Evolutionary conservation across 2,113 vertebrate species (phyloP).

Genomic region (Gyps fulvus): DNA sequence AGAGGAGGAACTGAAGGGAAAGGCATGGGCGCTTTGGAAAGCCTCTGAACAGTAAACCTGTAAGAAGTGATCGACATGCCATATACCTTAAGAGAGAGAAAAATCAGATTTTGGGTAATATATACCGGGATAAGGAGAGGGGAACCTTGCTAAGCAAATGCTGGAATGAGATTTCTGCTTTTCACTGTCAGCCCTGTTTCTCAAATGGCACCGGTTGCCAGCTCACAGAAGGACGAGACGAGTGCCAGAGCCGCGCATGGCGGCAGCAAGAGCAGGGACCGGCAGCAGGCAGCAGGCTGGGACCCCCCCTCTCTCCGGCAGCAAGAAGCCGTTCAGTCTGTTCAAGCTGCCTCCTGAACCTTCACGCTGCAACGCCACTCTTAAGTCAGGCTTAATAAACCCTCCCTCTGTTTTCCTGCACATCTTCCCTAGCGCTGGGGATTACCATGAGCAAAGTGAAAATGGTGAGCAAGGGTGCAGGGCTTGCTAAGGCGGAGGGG

Average conservation of each 20-base stretch:
- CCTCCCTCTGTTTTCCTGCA: background rate
- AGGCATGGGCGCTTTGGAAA: background rate
- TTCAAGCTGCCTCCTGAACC: background rate
- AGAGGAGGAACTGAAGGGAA: background rate
- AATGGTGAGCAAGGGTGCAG: background rate
- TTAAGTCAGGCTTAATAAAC: background rate
- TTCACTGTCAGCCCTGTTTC: background rate
- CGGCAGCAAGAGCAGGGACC: background rate
- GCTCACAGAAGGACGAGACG: background rate
- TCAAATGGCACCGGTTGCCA: background rate
- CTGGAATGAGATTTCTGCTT: background rate
- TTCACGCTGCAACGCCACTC: rapidly evolving
- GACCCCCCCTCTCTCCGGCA: background rate
- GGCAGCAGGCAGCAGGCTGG: background rate
- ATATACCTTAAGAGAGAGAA: background rate
- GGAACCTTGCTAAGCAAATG: background rate
- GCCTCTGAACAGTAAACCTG: background rate
- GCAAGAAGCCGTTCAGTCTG: background rate
- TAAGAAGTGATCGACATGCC: background rate
- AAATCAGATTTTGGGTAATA: background rate
- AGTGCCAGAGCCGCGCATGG: rapidly evolving
- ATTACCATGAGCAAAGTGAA: background rate
- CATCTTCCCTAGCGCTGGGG: background rate
- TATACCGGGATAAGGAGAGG: background rate
- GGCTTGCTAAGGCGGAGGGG: background rate